A percentile compares a stretch with the other conserved stretches of the same genome.
phyloP scores from a whole-genome alignment of 2,113 vertebrate genomes.

The Daphoenositta chrysoptera region DNA sequence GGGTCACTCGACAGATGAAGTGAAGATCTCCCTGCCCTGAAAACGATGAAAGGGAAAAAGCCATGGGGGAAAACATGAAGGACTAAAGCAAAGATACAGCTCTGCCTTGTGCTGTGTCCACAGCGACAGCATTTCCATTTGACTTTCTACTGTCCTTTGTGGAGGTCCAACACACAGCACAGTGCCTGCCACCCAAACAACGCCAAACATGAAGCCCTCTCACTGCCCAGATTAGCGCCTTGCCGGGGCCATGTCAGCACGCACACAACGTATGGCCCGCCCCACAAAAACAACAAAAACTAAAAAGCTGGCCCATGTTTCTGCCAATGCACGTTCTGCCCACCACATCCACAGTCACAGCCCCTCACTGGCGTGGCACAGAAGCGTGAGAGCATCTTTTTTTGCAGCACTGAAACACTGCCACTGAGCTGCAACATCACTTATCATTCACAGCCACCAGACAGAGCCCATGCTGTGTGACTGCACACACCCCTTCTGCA shows the following conservation, averaged over 20 bases:
- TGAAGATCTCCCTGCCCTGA: neutral
- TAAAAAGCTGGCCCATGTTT: neutral
- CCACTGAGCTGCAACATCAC: neutral
- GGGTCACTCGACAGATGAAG: neutral
- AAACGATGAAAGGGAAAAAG: neutral
- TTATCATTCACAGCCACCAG: neutral
- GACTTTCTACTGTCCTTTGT: neutral
- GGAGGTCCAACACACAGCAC: neutral
- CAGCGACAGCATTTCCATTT: neutral
- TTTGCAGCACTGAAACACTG: neutral
- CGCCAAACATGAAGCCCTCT: neutral
- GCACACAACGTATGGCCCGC: accelerated
- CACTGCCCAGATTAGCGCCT: neutral
- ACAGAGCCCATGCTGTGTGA: neutral
- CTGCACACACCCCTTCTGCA: neutral
- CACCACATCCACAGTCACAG: accelerated
- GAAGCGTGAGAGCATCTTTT: accelerated
- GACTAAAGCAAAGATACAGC: neutral
- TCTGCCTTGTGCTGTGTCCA: neutral
- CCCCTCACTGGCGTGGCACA: no score
- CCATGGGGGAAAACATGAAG: neutral
- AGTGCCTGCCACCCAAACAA: neutral
- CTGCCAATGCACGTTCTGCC: neutral
- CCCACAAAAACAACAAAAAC: neutral
- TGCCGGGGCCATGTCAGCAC: accelerated